Evolutionary conservation across 2,113 vertebrate genomes (phyloP), one percentile per base, ranked within the genome.

Genomic region (Ctenomys sociabilis): DNA sequence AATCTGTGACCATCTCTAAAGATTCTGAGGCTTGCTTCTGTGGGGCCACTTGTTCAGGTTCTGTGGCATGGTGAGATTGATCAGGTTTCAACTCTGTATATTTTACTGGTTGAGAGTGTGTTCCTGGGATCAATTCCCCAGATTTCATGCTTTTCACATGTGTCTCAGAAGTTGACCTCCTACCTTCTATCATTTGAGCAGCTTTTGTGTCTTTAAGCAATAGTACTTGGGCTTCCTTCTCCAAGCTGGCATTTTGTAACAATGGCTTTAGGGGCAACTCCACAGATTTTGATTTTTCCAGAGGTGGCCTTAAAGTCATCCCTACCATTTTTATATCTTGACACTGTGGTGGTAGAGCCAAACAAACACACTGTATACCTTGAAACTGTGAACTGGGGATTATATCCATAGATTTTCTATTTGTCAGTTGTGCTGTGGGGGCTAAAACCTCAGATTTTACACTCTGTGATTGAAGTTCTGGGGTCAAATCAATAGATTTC

Each of bases 151-250:
- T 81, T 92, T 96, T 80, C 49, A 64, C 70, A 14, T 80, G 72
- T 85, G 84, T 86, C 81, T 91, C 87, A 84, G 87, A 68, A 87
- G 68, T 87, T 87, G 89, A n/a, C 30, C 22, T 88, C 37, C 21
- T 89, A 90, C 35, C 37, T 94, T 87, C 80, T 66, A 26, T 73
- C 83, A 85, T 63, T 89, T 95, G 95, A 91, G 93, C 59, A 91
- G 24, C 75, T 88, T 94, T 92, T 2, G 22, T 57, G 54, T 91
- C 66, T 94, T 96, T 52, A 91, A 64, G 49, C 19, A 90, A 37
- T 61, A n/a, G 19, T 59, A 16, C 89, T 40, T 40, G 64, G 24
- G 11, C n/a, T 94, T 1, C 68, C 26, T 95, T 90, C 52, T 94
- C 85, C 59, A 64, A 82, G 43, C 40, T 96, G 61, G 19, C 59